These are phyloP conservation scores for Haemorhous mexicanus DNA, from an alignment of 2,113 vertebrate species.

Conservation along the genomic window DNA sequence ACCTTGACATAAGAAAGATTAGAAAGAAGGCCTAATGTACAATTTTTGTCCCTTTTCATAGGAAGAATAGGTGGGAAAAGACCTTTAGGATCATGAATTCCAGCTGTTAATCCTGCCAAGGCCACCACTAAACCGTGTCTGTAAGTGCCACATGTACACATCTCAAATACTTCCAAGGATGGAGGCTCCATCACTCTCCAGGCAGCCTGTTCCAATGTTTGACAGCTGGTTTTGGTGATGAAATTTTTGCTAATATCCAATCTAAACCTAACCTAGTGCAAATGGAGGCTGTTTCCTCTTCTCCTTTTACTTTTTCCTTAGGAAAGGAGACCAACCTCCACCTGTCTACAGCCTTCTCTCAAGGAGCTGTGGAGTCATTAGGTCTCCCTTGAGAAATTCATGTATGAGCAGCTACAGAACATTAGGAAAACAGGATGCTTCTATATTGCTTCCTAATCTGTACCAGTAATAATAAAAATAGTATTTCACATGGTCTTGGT, in stretches of 20 bases:
- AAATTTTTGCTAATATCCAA: not conserved
- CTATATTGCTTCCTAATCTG: not conserved
- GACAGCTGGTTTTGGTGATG: not conserved
- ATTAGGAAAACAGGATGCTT: not conserved
- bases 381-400: not conserved
- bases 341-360: not conserved
- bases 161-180: not conserved
- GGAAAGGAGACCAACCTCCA: not conserved
- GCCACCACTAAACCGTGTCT: not conserved
- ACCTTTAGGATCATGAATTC: not conserved
- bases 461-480: not conserved
- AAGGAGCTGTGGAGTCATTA: not conserved
- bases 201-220: not conserved
- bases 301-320: not conserved
- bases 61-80: not conserved
- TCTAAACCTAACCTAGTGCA: not conserved
- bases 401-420: not conserved
- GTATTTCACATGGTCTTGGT: not conserved
- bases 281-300: not conserved
- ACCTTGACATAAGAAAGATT: not conserved
- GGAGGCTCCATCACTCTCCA: not conserved
- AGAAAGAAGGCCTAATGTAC: not conserved
- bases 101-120: not conserved
- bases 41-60: not conserved
- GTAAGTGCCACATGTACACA: fast-evolving